Conservation (phyloP, 2,888 invertebrate species). For the Calliopum simillimum region DNA sequence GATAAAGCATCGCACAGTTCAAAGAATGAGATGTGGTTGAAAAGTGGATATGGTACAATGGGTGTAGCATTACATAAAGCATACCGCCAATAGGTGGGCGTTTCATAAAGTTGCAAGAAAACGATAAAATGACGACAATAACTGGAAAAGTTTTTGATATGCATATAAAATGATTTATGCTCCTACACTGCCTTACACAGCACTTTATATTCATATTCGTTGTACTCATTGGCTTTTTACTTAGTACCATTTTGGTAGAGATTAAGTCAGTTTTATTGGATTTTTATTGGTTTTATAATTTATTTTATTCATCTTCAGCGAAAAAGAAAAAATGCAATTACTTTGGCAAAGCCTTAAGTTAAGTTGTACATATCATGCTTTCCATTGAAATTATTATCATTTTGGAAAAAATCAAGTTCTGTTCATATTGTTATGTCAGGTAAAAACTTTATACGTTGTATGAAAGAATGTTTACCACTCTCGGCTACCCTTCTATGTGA, state of each 20-base stretch:
- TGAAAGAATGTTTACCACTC: too few relatives aligned
- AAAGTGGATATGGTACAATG: background rate
- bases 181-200: conserved; percentile 8
- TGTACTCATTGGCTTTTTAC: background rate
- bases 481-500: too few relatives aligned
- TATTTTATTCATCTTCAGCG: too few relatives aligned
- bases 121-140: conserved; percentile 63
- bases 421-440: too few relatives aligned
- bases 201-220: background rate
- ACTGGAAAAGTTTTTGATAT: conserved; percentile 64
- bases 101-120: conserved; percentile 24
- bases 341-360: too few relatives aligned
- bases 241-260: conserved; percentile 17
- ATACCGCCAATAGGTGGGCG: background rate
- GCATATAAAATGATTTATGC: conserved; percentile 63
- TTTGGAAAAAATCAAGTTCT: too few relatives aligned
- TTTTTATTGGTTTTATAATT: too few relatives aligned
- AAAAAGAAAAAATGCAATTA: too few relatives aligned
- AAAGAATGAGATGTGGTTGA: background rate
- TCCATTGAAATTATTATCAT: too few relatives aligned
- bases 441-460: too few relatives aligned
- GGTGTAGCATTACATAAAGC: background rate
- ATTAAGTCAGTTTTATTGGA: conserved; percentile 3
- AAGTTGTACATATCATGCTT: too few relatives aligned
- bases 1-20: conserved; percentile 19